Evolutionary conservation across 2,888 invertebrate species (phyloP), one percentile per base, ranked within the genome.

Genomic region (Scaptomyza tumidula): DNA sequence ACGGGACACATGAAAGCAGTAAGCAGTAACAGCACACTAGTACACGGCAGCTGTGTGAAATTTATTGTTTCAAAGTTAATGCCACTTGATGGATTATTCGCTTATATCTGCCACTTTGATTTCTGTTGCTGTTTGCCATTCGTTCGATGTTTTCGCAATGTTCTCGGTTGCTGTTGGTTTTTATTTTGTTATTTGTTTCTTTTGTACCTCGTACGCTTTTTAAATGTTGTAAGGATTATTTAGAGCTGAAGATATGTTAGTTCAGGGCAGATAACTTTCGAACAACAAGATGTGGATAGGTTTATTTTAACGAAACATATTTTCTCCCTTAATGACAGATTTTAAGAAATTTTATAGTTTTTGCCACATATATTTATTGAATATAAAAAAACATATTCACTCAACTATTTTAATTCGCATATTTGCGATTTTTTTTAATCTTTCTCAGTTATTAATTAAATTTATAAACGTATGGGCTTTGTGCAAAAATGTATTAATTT

Each of bases 71-170:
- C 85, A 88, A 41, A 80, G 79, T 78, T 83, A 88, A 88, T 87
- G 77, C 89, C 90, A 88, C 90, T 90, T 90, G 88, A 88, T 88
- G 88, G 89, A 88, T 88, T 89, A 90, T 89, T 80, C 78, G 68
- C 82, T 78, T 86, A 76, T 80, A 71, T 74, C 73, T 75, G 65
- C 71, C 68, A 69, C 74, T 77, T 81, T 81, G 70, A 66, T 74
- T 83, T 80, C 66, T 65, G 41, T 52, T 59, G 45, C 37, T 19
- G 39, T 37, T 35, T 7, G 19, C 24, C 33, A 10, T 33, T 33
- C 33, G 33, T 29, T 29, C 29, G n/a, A 13, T 35, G 46, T 43
- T 24, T 9, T 59, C 2, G 43, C 1, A 39, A 6, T 39, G 31
- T 43, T 31, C 46, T 46, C 6, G 16, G 27, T 43, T 56, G 16